These are phyloP conservation scores for Drosophila bocqueti DNA, from an alignment of 1,140 invertebrate genomes.

Conservation along the genomic window DNA sequence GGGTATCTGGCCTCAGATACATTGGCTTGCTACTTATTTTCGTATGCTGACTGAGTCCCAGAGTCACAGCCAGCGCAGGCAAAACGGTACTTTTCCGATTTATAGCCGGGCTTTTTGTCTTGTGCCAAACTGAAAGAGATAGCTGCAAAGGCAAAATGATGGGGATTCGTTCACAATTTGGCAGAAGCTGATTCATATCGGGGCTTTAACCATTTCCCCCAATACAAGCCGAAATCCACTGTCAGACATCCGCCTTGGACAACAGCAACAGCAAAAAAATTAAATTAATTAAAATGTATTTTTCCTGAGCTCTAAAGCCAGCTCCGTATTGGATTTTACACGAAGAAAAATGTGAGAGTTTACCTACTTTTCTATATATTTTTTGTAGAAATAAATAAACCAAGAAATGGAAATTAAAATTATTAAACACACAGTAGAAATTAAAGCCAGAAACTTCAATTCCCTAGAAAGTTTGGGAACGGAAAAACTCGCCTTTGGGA, in stretches of 20 bases:
- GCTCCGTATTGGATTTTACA: constrained; percentile 1
- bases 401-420: no score
- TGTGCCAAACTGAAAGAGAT: constrained; percentile 15
- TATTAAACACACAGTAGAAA: no score
- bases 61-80: constrained; percentile 36
- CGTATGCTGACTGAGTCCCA: constrained; percentile 58
- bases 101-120: constrained; percentile 66
- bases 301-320: constrained; percentile 33
- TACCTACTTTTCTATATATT: background rate
- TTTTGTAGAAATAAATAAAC: background rate
- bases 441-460: background rate
- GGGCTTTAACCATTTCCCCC: constrained; percentile 49
- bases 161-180: constrained; percentile 65
- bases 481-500: no score
- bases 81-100: constrained; percentile 81
- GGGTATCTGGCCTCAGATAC: constrained; percentile 14
- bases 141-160: constrained; percentile 30
- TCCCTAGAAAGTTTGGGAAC: no score
- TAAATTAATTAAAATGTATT: constrained; percentile 72
- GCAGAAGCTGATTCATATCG: constrained; percentile 76
- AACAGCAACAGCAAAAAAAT: constrained; percentile 24
- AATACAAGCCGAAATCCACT: constrained; percentile 13
- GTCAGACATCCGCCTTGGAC: constrained; percentile 42
- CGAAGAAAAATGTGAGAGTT: background rate
- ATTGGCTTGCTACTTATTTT: constrained; percentile 27